Percentiles rank a stretch among this genome's conserved stretches.
phyloP scores from a whole-genome alignment of 1,140 invertebrate species.

The Bicyclus anynana region DNA sequence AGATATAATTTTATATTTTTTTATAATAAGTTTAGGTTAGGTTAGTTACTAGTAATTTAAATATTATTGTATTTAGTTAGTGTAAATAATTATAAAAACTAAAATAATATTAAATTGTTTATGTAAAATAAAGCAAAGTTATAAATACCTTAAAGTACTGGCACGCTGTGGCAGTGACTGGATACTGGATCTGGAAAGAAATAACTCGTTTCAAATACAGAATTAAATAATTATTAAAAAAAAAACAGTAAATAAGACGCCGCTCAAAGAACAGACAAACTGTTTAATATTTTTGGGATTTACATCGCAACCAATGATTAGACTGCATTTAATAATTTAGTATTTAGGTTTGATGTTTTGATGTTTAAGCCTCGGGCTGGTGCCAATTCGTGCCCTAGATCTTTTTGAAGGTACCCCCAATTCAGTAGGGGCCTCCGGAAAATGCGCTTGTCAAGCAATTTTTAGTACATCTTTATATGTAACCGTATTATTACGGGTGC shows the following conservation, averaged over 20 bases:
- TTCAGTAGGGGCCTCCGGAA: constrained; percentile 34
- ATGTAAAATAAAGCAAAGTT: background rate
- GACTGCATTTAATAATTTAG: constrained; percentile 62
- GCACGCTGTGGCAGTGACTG: background rate
- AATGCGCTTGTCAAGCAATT: constrained; percentile 34
- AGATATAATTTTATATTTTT: too few species aligned
- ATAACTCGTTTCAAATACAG: background rate
- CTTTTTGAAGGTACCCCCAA: constrained; percentile 51
- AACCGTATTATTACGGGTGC: constrained; percentile 34
- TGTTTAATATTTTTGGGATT: constrained; percentile 51
- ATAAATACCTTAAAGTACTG: constrained; percentile 29
- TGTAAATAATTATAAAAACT: too few species aligned
- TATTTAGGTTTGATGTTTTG: constrained; percentile 63
- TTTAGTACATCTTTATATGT: constrained; percentile 23
- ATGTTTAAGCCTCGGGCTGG: constrained; percentile 57
- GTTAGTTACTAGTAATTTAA: too few species aligned
- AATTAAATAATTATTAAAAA: constrained; percentile 1
- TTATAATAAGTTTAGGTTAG: too few species aligned
- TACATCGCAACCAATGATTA: constrained; percentile 52
- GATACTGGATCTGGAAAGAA: constrained; percentile 11
- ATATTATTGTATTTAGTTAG: too few species aligned
- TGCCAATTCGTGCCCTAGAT: constrained; percentile 71
- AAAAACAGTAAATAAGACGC: background rate
- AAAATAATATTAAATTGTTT: too few species aligned
- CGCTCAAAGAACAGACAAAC: constrained; percentile 31